phyloP scores from a whole-genome alignment of 2,797 vertebrate genomes.

The Leucoraja ocellata region DNA sequence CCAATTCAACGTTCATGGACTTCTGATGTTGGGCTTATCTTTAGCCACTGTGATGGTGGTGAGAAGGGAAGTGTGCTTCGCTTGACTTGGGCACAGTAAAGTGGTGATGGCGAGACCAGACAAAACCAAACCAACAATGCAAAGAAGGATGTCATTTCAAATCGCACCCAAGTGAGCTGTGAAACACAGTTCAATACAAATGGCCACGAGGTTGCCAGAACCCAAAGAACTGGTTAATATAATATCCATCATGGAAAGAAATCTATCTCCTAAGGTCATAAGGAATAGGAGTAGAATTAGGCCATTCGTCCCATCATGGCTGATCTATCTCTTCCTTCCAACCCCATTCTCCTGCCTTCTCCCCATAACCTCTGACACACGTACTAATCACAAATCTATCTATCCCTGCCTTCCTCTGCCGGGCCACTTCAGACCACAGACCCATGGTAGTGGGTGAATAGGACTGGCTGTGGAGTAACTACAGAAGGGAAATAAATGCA shows the following conservation, averaged over 20 bases:
- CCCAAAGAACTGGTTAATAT: not conserved
- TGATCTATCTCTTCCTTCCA: too few species aligned
- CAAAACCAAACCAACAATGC: not conserved
- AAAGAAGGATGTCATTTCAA: not conserved
- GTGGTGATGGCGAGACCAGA: not conserved
- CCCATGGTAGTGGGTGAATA: not conserved
- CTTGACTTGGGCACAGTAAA: not conserved
- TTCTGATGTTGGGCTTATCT: not conserved
- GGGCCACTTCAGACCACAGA: not conserved
- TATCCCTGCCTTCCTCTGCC: not conserved
- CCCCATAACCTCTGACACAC: too few species aligned
- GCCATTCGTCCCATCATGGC: too few species aligned
- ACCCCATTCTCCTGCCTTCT: too few species aligned
- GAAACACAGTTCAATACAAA: not conserved
- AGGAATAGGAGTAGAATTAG: too few species aligned
- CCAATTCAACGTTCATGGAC: not conserved
- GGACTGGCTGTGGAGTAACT: not conserved
- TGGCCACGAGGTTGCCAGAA: not conserved
- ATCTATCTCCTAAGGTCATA: too few species aligned
- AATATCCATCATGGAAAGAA: not conserved
- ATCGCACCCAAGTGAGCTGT: not conserved
- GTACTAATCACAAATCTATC: too few species aligned
- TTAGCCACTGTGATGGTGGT: not conserved
- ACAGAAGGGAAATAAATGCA: not conserved
- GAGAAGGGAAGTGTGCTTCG: not conserved